Evolutionary conservation across 2,888 invertebrate genomes (phyloP).

Genomic region (Drosophila mimetica): DNA sequence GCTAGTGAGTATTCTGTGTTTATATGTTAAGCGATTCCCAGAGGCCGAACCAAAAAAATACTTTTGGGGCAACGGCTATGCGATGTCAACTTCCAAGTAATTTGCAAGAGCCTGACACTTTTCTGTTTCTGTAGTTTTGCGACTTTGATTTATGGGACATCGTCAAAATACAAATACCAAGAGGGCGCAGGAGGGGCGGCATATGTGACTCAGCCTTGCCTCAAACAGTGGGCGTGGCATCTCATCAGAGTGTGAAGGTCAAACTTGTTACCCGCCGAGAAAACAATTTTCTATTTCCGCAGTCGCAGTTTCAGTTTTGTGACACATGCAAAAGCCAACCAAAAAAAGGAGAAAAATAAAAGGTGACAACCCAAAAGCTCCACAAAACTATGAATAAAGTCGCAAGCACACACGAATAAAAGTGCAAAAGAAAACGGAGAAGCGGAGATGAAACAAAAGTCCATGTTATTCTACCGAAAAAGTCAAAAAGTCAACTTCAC

Average conservation of each 20-base stretch:
- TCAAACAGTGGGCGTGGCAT: slow-evolving; percentile 29
- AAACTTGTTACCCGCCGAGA: slow-evolving; percentile 39
- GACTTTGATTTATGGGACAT: slow-evolving; percentile 77
- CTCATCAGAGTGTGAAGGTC: slow-evolving; percentile 41
- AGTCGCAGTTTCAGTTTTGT: slow-evolving; percentile 26
- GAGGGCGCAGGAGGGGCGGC: not conserved
- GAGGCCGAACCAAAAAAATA: slow-evolving; percentile 23
- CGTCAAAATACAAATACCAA: slow-evolving; percentile 40
- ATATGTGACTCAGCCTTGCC: slow-evolving; percentile 15
- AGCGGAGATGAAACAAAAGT: slow-evolving; percentile 70
- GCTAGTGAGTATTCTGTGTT: slow-evolving; percentile 8
- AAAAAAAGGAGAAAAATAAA: slow-evolving; percentile 11
- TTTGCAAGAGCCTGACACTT: slow-evolving; percentile 77
- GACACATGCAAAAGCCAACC: slow-evolving; percentile 58
- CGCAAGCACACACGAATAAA: slow-evolving; percentile 22
- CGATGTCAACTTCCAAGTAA: slow-evolving; percentile 69
- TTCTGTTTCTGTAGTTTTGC: slow-evolving; percentile 66
- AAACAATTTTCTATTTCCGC: slow-evolving; percentile 57
- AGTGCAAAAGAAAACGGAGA: slow-evolving; percentile 18
- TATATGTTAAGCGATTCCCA: slow-evolving; percentile 45
- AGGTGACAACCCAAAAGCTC: slow-evolving; percentile 56
- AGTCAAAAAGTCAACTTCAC: slow-evolving; percentile 76
- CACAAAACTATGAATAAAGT: slow-evolving; percentile 43
- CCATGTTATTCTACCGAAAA: slow-evolving; percentile 72
- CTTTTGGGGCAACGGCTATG: slow-evolving; percentile 25